Evolutionary conservation across 1,140 invertebrate species (phyloP).

Genomic region (Heterodera carotae): DNA sequence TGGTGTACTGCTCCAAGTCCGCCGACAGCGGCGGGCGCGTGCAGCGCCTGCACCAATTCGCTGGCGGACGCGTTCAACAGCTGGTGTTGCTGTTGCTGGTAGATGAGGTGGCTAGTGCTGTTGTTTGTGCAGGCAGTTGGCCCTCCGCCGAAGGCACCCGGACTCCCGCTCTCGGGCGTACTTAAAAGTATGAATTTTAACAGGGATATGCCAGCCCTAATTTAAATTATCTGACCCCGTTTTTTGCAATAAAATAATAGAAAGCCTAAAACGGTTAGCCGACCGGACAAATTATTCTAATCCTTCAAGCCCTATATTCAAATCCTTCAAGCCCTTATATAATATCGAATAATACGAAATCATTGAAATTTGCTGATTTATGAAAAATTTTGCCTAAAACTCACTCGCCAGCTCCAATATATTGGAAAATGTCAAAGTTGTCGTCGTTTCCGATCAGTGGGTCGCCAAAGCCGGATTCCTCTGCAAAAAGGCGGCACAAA

Average conservation of each 20-base stretch:
- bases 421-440: slow-evolving; percentile 57
- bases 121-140: not conserved
- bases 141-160: slow-evolving; percentile 1
- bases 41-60: slow-evolving; percentile 8
- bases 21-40: slow-evolving; percentile 47
- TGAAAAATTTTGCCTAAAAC: too few species aligned
- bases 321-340: too few species aligned
- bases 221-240: too few species aligned
- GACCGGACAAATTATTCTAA: too few species aligned
- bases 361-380: slow-evolving; percentile 9
- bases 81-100: slow-evolving; percentile 26
- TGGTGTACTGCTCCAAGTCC: slow-evolving; percentile 38
- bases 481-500: slow-evolving; percentile 34
- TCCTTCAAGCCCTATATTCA: too few species aligned
- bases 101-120: not conserved
- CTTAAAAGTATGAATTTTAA: slow-evolving; percentile 4
- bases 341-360: slow-evolving; percentile 8
- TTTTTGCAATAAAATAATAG: too few species aligned
- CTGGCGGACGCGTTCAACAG: slow-evolving; percentile 3
- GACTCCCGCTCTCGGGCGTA: slow-evolving; percentile 12
- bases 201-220: too few species aligned
- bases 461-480: slow-evolving; percentile 58
- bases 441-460: slow-evolving; percentile 49
- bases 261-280: too few species aligned
- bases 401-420: slow-evolving; percentile 42